These are phyloP conservation scores for Hartigia nigra DNA, from an alignment of 2,888 invertebrate genomes.

Conservation along the genomic window DNA sequence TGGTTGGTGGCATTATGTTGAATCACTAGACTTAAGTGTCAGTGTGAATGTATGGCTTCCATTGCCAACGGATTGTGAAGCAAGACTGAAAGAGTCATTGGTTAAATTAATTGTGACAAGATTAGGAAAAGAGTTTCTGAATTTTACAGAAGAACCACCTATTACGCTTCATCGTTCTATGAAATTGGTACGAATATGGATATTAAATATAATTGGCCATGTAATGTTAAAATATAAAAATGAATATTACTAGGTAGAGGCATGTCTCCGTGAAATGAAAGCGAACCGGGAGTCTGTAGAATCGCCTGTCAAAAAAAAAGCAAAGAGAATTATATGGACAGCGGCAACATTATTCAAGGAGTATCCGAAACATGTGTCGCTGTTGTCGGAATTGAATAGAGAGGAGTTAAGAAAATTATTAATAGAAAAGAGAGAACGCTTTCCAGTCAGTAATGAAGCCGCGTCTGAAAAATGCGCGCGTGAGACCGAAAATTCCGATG, in stretches of 20 bases:
- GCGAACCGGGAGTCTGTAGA: not conserved
- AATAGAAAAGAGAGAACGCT: constrained; percentile 39
- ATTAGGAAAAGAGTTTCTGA: constrained; percentile 44
- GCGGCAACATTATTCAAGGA: constrained; percentile 35
- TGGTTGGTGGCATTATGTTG: constrained; percentile 98
- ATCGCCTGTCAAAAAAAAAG: not conserved
- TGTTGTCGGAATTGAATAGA: constrained; percentile 32
- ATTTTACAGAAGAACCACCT: constrained; percentile 31
- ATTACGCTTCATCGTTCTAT: constrained; percentile 40
- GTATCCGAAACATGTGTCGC: constrained; percentile 39
- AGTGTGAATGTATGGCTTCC: constrained; percentile 84
- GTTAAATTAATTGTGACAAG: constrained; percentile 54
- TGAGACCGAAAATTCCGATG: not conserved
- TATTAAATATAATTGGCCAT: not conserved
- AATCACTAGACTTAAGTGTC: constrained; percentile 70
- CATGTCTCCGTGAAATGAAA: not conserved
- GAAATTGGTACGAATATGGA: constrained; percentile 43
- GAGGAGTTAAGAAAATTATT: constrained; percentile 40
- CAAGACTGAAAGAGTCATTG: constrained; percentile 58
- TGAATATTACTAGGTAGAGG: not conserved
- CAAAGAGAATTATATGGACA: constrained; percentile 26
- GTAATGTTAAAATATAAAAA: not conserved
- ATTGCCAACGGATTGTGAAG: constrained; percentile 68
- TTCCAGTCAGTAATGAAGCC: constrained; percentile 17
- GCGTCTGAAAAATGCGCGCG: not conserved